Evolutionary conservation across 1,140 invertebrate species (phyloP), one percentile per base, ranked within the genome.

Genomic region (Whitmania pigra): DNA sequence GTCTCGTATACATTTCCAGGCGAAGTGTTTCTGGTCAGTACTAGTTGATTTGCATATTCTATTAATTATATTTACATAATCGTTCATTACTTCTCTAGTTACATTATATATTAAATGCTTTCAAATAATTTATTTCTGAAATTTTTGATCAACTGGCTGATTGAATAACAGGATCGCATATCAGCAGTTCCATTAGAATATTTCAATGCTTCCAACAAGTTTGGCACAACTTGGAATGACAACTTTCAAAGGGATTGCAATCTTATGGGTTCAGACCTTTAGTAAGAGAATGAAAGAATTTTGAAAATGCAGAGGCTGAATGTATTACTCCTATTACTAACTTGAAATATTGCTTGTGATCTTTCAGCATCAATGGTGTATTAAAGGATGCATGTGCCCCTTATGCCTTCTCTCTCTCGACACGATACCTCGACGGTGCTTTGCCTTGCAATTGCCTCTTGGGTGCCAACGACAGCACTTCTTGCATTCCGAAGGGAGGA

Each of bases 401-500:
- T 15, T 49, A 54, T n/a, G 60, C 72, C 1, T 74, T 74, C 60
- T 72, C 73, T n/a, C 70, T 74, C 17, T 53, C 73, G n/a, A 57
- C 71, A 5, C 36, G 31, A 22, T 72, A 74, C 25, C 54, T 72
- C 13, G 25, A 68, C 25, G 73, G 73, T 7, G 73, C 73, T 15
- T 27, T 74, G 63, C 71, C 71, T 4, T 70, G 69, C 69, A 70
- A 53, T 49, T 70, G 69, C 22, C 43, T 49, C 25, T 17, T 43
- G 6, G 73, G 73, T 22, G 55, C 57, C 18, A 29, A 29, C 11
- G 27, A 40, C 9, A 54, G 40, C 54, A 55, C n/a, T 15, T 29
- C 57, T 17, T 99, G 96, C 82, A 86, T 90, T 71, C 82, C 87
- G 27, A 87, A 90, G 73, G 95, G 94, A 25, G 95, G 96, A 60